Evolutionary conservation across 2,113 vertebrate genomes (phyloP).

Genomic region (Nymphicus hollandicus): DNA sequence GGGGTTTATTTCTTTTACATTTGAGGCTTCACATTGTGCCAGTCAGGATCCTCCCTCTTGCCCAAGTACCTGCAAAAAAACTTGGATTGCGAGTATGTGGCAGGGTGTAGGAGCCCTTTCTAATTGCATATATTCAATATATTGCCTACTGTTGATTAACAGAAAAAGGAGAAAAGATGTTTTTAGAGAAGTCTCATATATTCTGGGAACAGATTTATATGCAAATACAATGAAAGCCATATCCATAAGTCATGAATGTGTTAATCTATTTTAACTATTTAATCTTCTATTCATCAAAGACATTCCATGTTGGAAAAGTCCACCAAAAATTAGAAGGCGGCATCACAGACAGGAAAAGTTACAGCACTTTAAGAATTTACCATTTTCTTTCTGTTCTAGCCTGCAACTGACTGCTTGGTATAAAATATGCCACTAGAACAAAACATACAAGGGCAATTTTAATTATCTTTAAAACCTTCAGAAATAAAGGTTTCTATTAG

Average conservation of each 20-base stretch:
- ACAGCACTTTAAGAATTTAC: neutral
- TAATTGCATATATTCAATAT: neutral
- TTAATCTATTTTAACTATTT: neutral
- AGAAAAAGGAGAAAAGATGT: neutral
- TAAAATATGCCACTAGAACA: constrained; percentile 4
- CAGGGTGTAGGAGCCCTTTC: neutral
- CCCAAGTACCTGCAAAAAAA: neutral
- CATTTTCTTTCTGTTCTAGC: constrained; percentile 20
- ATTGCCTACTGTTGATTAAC: neutral
- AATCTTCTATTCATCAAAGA: neutral
- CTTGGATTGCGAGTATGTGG: neutral
- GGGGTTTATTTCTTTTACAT: neutral
- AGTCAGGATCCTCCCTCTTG: neutral
- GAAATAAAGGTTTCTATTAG: constrained; percentile 49
- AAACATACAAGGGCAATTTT: constrained; percentile 14
- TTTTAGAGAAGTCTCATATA: neutral
- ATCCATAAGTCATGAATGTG: neutral
- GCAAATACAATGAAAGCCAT: neutral
- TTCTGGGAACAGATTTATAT: neutral
- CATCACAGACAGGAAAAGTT: constrained; percentile 5
- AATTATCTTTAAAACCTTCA: constrained; percentile 56
- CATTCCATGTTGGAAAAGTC: neutral
- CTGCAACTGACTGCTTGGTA: constrained; percentile 5
- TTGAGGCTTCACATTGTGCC: neutral
- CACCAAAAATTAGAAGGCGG: neutral